Evolutionary conservation across 2,113 vertebrate species (phyloP).

Genomic region (Hassar affinis): DNA sequence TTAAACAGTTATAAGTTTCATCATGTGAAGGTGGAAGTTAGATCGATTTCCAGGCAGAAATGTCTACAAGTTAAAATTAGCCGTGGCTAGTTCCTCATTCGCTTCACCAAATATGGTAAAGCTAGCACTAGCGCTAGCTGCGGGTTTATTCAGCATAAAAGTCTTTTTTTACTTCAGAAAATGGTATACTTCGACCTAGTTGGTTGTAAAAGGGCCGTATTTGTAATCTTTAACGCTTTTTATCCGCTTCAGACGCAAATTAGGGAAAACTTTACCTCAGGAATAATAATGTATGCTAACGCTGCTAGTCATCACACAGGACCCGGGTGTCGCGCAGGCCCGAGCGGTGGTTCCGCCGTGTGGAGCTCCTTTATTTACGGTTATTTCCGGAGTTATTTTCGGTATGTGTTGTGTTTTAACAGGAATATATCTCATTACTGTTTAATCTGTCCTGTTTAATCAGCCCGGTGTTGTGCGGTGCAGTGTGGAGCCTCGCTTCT

Average conservation of each 20-base stretch:
- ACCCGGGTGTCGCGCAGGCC: neutral
- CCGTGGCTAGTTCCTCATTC: slow-evolving; percentile 43
- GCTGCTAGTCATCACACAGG: neutral
- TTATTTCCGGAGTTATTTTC: too few species aligned
- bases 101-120: slow-evolving; percentile 37
- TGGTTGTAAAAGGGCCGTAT: too few species aligned
- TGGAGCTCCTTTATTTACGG: too few species aligned
- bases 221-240: too few species aligned
- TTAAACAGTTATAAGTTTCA: neutral
- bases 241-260: too few species aligned
- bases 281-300: neutral
- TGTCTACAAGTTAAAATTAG: neutral
- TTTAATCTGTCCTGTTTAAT: too few species aligned
- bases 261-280: neutral
- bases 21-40: neutral
- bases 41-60: too few species aligned
- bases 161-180: neutral
- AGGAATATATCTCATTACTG: neutral
- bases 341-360: too few species aligned
- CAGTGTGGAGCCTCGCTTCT: neutral
- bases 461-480: neutral
- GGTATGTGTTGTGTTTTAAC: neutral
- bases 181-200: accelerated
- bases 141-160: neutral
- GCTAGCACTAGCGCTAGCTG: slow-evolving; percentile 16